phyloP scores from a whole-genome alignment of 2,888 invertebrate genomes.

The Volucella inflata region DNA sequence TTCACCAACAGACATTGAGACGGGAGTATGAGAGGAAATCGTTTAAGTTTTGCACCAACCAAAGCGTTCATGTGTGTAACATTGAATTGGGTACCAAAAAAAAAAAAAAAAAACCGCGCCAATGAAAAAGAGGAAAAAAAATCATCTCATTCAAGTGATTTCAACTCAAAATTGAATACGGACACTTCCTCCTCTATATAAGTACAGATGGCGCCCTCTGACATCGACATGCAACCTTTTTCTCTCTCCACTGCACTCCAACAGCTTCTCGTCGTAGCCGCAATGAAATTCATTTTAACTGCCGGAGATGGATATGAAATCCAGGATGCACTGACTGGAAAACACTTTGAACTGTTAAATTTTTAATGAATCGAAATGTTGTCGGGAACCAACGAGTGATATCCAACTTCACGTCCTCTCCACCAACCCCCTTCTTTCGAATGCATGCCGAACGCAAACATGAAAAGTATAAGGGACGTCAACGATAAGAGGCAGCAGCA shows the following conservation, averaged over 20 bases:
- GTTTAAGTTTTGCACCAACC: constrained; percentile 70
- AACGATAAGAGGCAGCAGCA: not conserved
- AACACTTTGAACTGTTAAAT: constrained; percentile 83
- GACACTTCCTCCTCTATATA: constrained; percentile 51
- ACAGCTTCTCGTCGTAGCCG: constrained; percentile 48
- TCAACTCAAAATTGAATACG: constrained; percentile 73
- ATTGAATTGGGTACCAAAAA: constrained; percentile 54
- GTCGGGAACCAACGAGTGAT: constrained; percentile 66
- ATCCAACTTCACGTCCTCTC: constrained; percentile 17
- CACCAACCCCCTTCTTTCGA: constrained; percentile 48
- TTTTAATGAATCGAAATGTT: constrained; percentile 83
- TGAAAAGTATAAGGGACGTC: constrained; percentile 64
- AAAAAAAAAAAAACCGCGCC: constrained; percentile 10
- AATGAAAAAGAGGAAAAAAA: constrained; percentile 7
- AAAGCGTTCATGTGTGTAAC: constrained; percentile 76
- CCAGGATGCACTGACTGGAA: constrained; percentile 79
- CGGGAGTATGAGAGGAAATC: constrained; percentile 13
- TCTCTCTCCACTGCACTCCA: constrained; percentile 29
- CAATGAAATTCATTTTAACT: constrained; percentile 75
- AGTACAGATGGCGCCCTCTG: constrained; percentile 34
- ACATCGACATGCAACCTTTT: constrained; percentile 10
- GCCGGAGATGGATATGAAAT: constrained; percentile 66
- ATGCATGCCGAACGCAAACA: constrained; percentile 65
- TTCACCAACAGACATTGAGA: constrained; percentile 51
- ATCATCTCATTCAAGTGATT: constrained; percentile 69